Evolutionary conservation across 2,888 invertebrate species (phyloP).

Genomic region (Drosophila yooni): DNA sequence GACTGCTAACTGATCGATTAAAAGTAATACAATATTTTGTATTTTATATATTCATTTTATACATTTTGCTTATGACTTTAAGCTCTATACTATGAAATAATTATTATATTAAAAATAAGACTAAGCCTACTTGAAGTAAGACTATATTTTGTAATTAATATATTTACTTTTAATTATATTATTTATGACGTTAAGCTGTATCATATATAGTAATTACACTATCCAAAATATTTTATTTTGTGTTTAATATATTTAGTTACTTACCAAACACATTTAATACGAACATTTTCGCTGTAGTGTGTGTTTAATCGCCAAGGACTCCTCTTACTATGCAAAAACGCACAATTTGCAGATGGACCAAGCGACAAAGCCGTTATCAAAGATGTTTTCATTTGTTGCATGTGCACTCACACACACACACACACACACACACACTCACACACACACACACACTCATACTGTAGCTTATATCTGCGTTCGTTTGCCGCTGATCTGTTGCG

Average conservation of each 20-base stretch:
- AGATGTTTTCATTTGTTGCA: conserved; percentile 56
- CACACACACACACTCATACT: not conserved
- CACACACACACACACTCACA: conserved; percentile 1
- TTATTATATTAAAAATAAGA: not conserved
- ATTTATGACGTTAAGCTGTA: not conserved
- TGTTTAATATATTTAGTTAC: too few relatives aligned
- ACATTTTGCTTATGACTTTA: not conserved
- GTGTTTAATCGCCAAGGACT: not conserved
- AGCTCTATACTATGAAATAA: not conserved
- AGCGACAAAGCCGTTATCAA: conserved; percentile 73
- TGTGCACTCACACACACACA: not conserved
- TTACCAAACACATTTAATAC: not conserved
- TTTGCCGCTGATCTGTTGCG: conserved; percentile 42
- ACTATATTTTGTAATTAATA: not conserved
- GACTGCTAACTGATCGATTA: not conserved
- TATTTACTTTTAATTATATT: not conserved
- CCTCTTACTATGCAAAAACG: conserved; percentile 33
- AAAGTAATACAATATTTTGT: not conserved
- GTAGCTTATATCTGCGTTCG: conserved; percentile 34
- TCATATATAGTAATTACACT: not conserved
- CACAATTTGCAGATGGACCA: conserved; percentile 62
- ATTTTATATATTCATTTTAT: not conserved
- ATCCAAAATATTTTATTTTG: too few relatives aligned
- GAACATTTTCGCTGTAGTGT: conserved; percentile 47
- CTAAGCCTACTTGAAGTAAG: not conserved